These are phyloP conservation scores for Stegostoma tigrinum DNA, from an alignment of 2,113 vertebrate species.

Conservation along the genomic window DNA sequence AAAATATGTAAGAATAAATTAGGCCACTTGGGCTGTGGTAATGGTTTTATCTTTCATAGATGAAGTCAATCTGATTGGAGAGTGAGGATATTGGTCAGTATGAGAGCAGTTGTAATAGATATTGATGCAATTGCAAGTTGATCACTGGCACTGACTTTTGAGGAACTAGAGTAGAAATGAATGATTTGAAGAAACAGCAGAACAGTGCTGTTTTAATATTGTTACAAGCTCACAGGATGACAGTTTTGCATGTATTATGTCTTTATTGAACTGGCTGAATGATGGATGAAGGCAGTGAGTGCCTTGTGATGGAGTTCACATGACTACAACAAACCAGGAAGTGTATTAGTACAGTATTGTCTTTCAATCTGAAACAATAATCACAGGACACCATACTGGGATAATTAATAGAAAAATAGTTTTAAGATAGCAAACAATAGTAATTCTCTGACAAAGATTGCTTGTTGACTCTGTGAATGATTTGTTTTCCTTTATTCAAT, in stretches of 20 bases:
- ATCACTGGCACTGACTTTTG: neutral
- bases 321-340: too few species aligned
- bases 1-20: neutral
- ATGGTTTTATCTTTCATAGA: neutral
- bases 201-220: neutral
- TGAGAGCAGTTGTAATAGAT: neutral
- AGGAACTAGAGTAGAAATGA: neutral
- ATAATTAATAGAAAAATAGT: neutral
- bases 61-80: neutral
- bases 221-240: too few species aligned
- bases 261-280: too few species aligned
- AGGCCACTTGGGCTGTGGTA: neutral
- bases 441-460: neutral
- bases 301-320: too few species aligned
- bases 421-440: neutral
- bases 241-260: too few species aligned
- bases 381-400: neutral
- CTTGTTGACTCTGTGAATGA: neutral
- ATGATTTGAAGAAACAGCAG: neutral
- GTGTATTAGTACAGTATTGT: too few species aligned
- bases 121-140: neutral
- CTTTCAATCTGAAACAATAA: neutral
- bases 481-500: neutral
- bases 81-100: neutral
- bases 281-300: too few species aligned